Evolutionary conservation across 2,113 vertebrate species (phyloP).

Genomic region (Tyto alba): DNA sequence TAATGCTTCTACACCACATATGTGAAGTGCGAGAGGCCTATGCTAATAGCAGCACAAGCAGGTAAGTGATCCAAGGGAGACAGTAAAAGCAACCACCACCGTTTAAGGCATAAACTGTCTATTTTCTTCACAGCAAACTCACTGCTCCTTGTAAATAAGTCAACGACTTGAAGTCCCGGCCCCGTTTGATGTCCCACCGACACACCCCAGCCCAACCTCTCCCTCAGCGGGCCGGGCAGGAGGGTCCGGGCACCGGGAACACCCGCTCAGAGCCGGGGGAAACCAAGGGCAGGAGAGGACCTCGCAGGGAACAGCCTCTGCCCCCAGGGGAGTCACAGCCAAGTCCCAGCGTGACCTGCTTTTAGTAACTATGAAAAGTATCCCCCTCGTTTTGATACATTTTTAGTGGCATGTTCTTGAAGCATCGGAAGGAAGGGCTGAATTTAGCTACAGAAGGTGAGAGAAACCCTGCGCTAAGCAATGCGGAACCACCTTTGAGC

Average conservation of each 20-base stretch:
- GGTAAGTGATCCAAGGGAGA: accelerated
- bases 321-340: background rate
- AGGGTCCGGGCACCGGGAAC: accelerated
- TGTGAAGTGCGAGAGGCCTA: accelerated
- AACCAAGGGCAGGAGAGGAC: too few relatives aligned
- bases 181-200: accelerated
- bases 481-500: too few relatives aligned
- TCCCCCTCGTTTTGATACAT: accelerated
- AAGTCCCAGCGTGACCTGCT: accelerated
- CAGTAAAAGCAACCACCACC: background rate
- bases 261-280: accelerated
- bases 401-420: background rate
- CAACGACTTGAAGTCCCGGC: accelerated
- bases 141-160: accelerated
- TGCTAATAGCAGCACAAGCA: background rate
- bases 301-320: background rate
- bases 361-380: accelerated
- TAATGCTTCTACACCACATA: background rate
- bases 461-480: accelerated
- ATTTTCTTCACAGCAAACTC: accelerated
- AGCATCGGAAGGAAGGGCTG: background rate
- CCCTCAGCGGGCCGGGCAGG: accelerated
- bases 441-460: accelerated
- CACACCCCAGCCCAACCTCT: accelerated
- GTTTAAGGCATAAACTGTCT: background rate